Percentiles rank a stretch among this genome's conserved stretches.
phyloP scores from a whole-genome alignment of 2,113 vertebrate species.

The Ophthalmolycus amberensis region DNA sequence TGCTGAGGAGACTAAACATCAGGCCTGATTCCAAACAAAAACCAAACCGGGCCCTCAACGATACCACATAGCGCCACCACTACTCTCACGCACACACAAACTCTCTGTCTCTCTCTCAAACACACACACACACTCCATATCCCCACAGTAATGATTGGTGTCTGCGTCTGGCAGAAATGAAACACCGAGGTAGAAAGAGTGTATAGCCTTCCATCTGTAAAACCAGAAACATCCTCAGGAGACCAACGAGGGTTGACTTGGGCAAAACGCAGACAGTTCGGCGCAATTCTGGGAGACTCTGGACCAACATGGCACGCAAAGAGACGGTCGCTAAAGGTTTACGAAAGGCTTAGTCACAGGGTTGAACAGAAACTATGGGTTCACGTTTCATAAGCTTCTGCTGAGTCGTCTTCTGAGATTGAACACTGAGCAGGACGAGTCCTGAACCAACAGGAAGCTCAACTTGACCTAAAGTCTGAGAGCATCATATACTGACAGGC shows the following conservation, averaged over 20 bases:
- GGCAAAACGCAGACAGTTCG: slow-evolving; percentile 72
- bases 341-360: slow-evolving; percentile 40
- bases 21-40: slow-evolving; percentile 80
- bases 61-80: slow-evolving; percentile 82
- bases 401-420: slow-evolving; percentile 31
- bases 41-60: slow-evolving; percentile 74
- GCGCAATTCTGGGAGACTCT: slow-evolving; percentile 60
- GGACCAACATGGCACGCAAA: slow-evolving; percentile 59
- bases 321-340: slow-evolving; percentile 46
- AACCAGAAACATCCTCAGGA: slow-evolving; percentile 77
- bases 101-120: slow-evolving; percentile 25
- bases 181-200: slow-evolving; percentile 74
- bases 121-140: slow-evolving; percentile 57
- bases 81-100: slow-evolving; percentile 70
- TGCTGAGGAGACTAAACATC: slow-evolving; percentile 82
- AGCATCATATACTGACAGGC: background rate
- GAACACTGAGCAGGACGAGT: slow-evolving; percentile 20
- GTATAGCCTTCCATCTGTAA: slow-evolving; percentile 73
- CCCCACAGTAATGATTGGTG: slow-evolving; percentile 84
- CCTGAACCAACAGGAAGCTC: slow-evolving; percentile 1
- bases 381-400: slow-evolving; percentile 56
- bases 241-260: slow-evolving; percentile 71
- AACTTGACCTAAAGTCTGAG: background rate
- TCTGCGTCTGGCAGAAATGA: slow-evolving; percentile 81
- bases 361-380: slow-evolving; percentile 54